phyloP scores from a whole-genome alignment of 2,797 vertebrate genomes.

The Tapera naevia region DNA sequence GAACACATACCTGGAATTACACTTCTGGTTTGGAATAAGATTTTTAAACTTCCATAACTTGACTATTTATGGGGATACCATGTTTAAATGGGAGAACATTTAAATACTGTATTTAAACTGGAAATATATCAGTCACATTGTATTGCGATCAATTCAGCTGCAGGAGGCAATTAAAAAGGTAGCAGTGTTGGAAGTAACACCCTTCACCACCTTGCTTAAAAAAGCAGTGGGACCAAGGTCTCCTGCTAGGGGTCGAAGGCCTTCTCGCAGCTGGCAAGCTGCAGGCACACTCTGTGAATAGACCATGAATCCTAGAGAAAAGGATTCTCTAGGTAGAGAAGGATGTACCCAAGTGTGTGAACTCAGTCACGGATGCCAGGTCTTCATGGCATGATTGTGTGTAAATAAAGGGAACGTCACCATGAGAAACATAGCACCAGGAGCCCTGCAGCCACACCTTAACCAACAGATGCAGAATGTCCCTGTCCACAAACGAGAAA shows the following conservation, averaged over 20 bases:
- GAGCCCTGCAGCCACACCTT: background rate
- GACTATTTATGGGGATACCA: background rate
- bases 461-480: background rate
- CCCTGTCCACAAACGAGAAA: background rate
- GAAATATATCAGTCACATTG: background rate
- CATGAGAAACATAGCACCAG: accelerated
- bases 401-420: background rate
- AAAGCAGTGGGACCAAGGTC: background rate
- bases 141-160: background rate
- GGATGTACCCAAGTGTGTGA: background rate
- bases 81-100: background rate
- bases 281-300: background rate
- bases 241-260: background rate
- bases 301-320: background rate
- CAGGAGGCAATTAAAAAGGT: background rate
- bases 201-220: background rate
- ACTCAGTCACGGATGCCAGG: background rate
- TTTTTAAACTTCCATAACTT: background rate
- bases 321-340: background rate
- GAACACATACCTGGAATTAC: background rate
- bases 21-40: background rate
- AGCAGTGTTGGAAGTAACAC: background rate
- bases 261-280: background rate
- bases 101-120: background rate
- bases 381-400: background rate